Conservation (phyloP, 2,888 invertebrate genomes). For the Stramonita haemastoma region DNA sequence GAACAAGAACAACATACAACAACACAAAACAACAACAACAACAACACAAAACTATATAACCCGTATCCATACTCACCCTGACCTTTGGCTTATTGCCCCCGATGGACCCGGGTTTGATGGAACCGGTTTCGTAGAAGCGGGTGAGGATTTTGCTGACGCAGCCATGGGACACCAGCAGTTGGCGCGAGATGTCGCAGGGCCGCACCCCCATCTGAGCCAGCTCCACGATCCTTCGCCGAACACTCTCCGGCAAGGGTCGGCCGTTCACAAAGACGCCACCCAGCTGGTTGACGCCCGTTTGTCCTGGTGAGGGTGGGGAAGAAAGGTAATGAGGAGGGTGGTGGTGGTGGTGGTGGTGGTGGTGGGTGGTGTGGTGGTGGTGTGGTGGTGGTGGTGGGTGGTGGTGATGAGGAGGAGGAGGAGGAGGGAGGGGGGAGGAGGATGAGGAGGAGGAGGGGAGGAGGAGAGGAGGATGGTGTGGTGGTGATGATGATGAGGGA, state of each 20-base stretch:
- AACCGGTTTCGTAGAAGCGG: slow-evolving; percentile 97
- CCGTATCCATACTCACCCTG: slow-evolving; percentile 54
- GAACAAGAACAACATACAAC: neutral
- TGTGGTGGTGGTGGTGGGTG: no score
- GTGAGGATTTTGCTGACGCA: slow-evolving; percentile 98
- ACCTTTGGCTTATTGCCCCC: slow-evolving; percentile 97
- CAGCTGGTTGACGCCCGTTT: slow-evolving; percentile 97
- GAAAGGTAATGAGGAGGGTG: neutral
- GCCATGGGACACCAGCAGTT: slow-evolving; percentile 96
- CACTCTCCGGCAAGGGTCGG: slow-evolving; percentile 95
- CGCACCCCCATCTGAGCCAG: slow-evolving; percentile 94
- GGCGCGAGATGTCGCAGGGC: slow-evolving; percentile 97
- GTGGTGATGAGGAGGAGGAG: no score
- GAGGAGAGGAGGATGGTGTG: no score
- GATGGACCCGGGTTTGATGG: slow-evolving; percentile 95
- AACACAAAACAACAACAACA: neutral
- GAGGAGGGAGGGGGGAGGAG: no score
- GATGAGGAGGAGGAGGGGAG: no score
- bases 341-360: neutral
- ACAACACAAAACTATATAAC: neutral
- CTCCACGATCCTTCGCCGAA: slow-evolving; percentile 94
- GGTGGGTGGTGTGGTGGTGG: neutral
- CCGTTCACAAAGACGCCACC: slow-evolving; percentile 99
- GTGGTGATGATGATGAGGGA: no score
- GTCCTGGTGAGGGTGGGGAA: slow-evolving; percentile 82